These are phyloP conservation scores for Anableps anableps DNA, from an alignment of 2,797 vertebrate species.

Conservation along the genomic window DNA sequence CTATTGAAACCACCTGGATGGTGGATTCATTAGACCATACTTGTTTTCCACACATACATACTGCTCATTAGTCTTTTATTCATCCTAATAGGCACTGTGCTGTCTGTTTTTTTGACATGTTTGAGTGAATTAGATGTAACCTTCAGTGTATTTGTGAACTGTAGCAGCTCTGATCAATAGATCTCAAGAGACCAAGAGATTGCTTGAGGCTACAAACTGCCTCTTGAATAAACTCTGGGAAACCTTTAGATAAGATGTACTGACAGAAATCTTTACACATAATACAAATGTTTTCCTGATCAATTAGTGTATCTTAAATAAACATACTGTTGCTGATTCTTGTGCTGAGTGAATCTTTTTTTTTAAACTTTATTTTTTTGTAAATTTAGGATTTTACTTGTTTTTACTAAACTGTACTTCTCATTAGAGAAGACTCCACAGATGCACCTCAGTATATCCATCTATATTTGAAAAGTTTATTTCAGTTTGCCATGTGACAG, in stretches of 20 bases:
- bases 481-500: too few relatives aligned
- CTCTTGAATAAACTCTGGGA: background rate
- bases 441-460: too few relatives aligned
- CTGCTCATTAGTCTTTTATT: constrained; percentile 16
- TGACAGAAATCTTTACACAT: background rate
- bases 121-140: background rate
- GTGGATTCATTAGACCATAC: constrained; percentile 29
- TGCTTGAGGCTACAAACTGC: background rate
- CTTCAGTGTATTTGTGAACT: background rate
- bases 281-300: constrained; percentile 9
- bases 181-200: background rate
- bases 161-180: background rate
- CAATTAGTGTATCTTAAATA: constrained; percentile 14
- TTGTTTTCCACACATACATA: constrained; percentile 21
- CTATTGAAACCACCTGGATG: constrained; percentile 55
- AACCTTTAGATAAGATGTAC: constrained; percentile 2
- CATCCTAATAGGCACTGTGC: background rate
- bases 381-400: background rate
- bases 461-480: too few relatives aligned
- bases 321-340: constrained; percentile 8
- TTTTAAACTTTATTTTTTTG: too few relatives aligned
- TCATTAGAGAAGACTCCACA: too few relatives aligned
- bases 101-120: constrained; percentile 25
- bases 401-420: too few relatives aligned
- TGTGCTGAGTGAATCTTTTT: background rate